phyloP scores from a whole-genome alignment of 2,113 vertebrate genomes.

The Phainopepla nitens region DNA sequence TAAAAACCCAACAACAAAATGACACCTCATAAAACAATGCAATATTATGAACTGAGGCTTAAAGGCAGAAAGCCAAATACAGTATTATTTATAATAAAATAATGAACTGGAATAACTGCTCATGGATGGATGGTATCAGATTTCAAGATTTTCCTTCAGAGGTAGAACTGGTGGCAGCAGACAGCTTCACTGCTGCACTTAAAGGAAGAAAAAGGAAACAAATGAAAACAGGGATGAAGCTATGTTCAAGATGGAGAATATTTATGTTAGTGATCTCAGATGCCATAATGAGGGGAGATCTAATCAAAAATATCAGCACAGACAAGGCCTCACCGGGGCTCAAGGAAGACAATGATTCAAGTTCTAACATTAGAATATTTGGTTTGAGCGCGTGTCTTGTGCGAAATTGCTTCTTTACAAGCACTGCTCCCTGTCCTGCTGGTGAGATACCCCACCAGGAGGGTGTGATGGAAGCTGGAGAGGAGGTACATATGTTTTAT shows the following conservation, averaged over 20 bases:
- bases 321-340: background rate
- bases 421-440: background rate
- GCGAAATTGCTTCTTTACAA: background rate
- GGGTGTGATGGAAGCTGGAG: background rate
- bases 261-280: background rate
- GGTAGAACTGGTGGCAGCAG: background rate
- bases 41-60: background rate
- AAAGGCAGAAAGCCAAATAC: background rate
- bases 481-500: background rate
- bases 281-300: background rate
- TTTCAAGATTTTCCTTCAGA: background rate
- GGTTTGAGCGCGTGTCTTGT: background rate
- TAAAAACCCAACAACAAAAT: background rate
- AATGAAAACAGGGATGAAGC: background rate
- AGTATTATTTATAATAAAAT: background rate
- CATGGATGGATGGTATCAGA: background rate
- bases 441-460: background rate
- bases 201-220: background rate
- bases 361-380: background rate
- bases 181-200: background rate
- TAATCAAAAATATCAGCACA: background rate
- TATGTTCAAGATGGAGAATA: background rate
- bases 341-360: background rate
- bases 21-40: background rate
- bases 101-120: background rate